These are phyloP conservation scores for Watersipora subatra DNA, from an alignment of 1,140 invertebrate genomes.

Conservation along the genomic window DNA sequence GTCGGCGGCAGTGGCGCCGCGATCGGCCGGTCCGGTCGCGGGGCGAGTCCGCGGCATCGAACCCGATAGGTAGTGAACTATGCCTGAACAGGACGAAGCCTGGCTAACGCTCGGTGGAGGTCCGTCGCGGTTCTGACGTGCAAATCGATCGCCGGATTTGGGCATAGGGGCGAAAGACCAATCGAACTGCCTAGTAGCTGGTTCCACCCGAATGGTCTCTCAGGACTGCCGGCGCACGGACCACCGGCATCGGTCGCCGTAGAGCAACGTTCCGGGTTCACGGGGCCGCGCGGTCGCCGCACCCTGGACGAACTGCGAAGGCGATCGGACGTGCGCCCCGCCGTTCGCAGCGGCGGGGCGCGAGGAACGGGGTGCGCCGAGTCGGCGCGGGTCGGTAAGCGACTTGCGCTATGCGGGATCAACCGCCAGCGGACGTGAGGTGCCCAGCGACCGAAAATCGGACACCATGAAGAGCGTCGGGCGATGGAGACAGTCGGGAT, in stretches of 20 bases:
- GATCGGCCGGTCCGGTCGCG: slow-evolving; percentile 42
- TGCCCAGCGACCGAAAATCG: slow-evolving; percentile 48
- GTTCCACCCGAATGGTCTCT: slow-evolving; percentile 80
- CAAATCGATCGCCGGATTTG: slow-evolving; percentile 79
- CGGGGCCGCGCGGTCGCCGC: slow-evolving; percentile 60
- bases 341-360: background rate
- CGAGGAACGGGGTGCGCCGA: slow-evolving; percentile 51
- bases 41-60: slow-evolving; percentile 60
- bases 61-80: slow-evolving; percentile 85
- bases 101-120: slow-evolving; percentile 76
- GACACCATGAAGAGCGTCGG: slow-evolving; percentile 69
- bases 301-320: slow-evolving; percentile 82
- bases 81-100: slow-evolving; percentile 71
- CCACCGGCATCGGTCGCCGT: slow-evolving; percentile 42
- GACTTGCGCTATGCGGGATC: slow-evolving; percentile 77
- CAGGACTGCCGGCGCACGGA: slow-evolving; percentile 52
- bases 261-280: slow-evolving; percentile 75
- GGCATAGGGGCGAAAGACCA: slow-evolving; percentile 85
- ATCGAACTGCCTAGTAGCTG: slow-evolving; percentile 82
- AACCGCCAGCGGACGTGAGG: slow-evolving; percentile 51
- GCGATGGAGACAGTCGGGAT: slow-evolving; percentile 71
- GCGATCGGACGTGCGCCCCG: slow-evolving; percentile 54
- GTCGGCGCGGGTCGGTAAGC: slow-evolving; percentile 81
- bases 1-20: background rate
- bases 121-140: slow-evolving; percentile 74